These are phyloP conservation scores for Odocoileus hemionus DNA, from an alignment of 2,113 vertebrate genomes.

Conservation along the genomic window DNA sequence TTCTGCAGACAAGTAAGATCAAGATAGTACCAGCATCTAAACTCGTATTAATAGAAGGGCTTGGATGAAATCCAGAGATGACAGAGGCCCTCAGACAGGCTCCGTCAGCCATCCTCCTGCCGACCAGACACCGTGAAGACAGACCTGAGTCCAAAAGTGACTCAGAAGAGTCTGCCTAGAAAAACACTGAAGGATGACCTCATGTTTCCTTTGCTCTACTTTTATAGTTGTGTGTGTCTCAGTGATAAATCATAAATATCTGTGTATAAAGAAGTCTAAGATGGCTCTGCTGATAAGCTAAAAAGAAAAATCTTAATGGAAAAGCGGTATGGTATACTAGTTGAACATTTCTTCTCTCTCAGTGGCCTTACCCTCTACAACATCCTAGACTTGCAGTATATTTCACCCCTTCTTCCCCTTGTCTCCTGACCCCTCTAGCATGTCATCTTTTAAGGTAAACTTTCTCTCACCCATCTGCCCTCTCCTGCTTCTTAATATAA, in stretches of 20 bases:
- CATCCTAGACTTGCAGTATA: not conserved
- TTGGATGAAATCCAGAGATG: not conserved
- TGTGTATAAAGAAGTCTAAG: not conserved
- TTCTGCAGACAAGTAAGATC: not conserved
- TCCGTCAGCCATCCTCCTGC: fast-evolving
- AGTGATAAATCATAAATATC: not conserved
- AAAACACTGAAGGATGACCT: not conserved
- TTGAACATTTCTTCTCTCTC: not conserved
- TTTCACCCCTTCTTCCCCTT: not conserved
- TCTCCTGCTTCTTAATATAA: not conserved
- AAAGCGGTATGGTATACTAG: not conserved
- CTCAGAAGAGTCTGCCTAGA: not conserved
- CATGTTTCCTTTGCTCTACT: not conserved
- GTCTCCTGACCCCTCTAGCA: not conserved
- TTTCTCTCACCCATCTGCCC: not conserved
- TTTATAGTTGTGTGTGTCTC: not conserved
- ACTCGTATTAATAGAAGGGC: not conserved
- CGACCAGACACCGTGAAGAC: not conserved
- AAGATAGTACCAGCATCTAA: not conserved
- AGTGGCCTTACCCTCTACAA: not conserved
- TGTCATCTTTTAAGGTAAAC: not conserved
- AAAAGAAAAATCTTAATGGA: not conserved
- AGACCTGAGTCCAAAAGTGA: not conserved
- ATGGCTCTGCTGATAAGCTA: not conserved
- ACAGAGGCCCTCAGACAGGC: not conserved